These are phyloP conservation scores for Mercenaria mercenaria DNA, from an alignment of 1,140 invertebrate species.

Conservation along the genomic window DNA sequence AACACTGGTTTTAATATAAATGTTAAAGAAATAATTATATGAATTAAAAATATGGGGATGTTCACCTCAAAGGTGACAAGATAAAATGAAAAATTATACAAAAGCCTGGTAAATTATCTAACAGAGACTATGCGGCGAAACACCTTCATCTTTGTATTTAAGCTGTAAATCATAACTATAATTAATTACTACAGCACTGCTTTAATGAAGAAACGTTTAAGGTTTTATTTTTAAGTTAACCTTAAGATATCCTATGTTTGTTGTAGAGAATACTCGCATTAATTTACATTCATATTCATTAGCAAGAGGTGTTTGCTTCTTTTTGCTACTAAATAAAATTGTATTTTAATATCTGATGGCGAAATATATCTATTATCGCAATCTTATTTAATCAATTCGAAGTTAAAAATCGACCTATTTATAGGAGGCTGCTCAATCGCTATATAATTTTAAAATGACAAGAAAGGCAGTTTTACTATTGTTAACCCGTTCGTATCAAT, in stretches of 20 bases:
- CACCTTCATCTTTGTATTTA: slow-evolving; percentile 16
- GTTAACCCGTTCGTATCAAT: neutral
- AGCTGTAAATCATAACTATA: slow-evolving; percentile 11
- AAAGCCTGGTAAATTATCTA: neutral
- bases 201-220: neutral
- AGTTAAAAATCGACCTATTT: no score
- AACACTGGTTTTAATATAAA: neutral
- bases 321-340: no score
- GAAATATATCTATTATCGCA: no score
- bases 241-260: neutral
- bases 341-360: no score
- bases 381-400: no score
- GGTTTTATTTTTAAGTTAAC: neutral
- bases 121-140: neutral
- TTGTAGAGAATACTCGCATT: neutral
- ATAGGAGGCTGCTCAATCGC: neutral
- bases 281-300: neutral
- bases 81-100: slow-evolving; percentile 29
- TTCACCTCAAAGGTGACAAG: slow-evolving; percentile 40
- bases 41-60: slow-evolving; percentile 7
- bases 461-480: neutral
- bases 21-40: neutral
- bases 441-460: neutral
- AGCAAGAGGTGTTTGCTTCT: neutral
- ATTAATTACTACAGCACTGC: neutral